Percentiles rank a stretch among this genome's conserved stretches.
Conservation (phyloP, 2,888 invertebrate species). For the Lasioglossum calceatum region DNA sequence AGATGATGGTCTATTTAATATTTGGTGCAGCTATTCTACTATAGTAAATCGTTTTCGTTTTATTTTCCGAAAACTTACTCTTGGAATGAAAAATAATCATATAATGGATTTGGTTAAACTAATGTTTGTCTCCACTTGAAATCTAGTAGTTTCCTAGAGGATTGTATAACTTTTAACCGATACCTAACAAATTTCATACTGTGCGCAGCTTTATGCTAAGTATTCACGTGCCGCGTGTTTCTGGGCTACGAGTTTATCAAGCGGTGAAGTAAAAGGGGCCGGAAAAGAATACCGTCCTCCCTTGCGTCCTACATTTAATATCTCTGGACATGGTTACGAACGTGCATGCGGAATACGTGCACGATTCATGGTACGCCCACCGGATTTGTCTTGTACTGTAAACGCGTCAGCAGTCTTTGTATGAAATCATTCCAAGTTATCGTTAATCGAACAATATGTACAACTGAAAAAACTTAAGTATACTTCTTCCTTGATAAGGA, state of each 20-base stretch:
- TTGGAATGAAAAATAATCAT: background rate
- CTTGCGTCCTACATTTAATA: constrained; percentile 60
- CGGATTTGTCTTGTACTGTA: constrained; percentile 65
- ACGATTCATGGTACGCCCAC: constrained; percentile 40
- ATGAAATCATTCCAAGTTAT: background rate
- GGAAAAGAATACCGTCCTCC: constrained; percentile 50
- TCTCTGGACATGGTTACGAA: constrained; percentile 38
- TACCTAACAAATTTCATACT: background rate
- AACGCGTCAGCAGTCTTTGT: constrained; percentile 59
- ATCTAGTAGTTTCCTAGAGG: background rate
- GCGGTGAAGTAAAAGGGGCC: constrained; percentile 21
- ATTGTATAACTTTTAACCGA: background rate
- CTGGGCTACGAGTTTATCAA: constrained; percentile 8
- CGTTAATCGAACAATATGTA: no score
- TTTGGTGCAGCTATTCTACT: background rate
- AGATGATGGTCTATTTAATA: background rate
- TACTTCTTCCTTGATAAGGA: no score
- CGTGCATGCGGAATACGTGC: constrained; percentile 49
- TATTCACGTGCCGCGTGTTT: constrained; percentile 3
- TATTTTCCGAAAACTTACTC: background rate
- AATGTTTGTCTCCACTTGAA: background rate
- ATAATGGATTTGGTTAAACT: background rate
- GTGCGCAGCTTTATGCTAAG: background rate
- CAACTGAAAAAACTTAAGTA: no score
- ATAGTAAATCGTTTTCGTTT: background rate